These are phyloP conservation scores for Pelochelys cantorii DNA, from an alignment of 2,797 vertebrate genomes.

Conservation along the genomic window DNA sequence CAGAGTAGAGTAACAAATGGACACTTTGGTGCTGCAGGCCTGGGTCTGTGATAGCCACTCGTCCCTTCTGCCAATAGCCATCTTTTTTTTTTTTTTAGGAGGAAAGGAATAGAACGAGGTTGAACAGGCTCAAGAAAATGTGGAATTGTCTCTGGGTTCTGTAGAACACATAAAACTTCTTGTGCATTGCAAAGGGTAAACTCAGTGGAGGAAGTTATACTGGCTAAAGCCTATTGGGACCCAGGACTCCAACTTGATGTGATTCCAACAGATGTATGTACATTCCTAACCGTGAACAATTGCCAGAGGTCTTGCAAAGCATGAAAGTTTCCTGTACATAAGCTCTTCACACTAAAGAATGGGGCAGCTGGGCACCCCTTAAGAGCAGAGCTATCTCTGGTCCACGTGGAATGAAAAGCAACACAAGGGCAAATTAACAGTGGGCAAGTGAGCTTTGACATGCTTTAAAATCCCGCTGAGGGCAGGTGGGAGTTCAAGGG, in stretches of 20 bases:
- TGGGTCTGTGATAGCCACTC: not conserved
- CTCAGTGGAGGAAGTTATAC: constrained; percentile 63
- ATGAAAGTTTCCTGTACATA: constrained; percentile 9
- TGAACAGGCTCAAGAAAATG: not conserved
- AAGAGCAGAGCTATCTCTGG: not conserved
- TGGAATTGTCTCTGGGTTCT: not conserved
- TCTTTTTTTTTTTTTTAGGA: not conserved
- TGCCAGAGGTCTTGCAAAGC: constrained; percentile 31
- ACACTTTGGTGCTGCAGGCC: not conserved
- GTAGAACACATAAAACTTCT: not conserved
- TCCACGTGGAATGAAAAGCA: constrained; percentile 20
- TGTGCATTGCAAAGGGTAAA: constrained; percentile 54
- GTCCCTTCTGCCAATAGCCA: not conserved
- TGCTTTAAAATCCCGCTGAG: not conserved
- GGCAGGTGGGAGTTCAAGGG: not conserved
- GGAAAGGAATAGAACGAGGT: not conserved
- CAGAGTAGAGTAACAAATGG: not conserved
- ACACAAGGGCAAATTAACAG: not conserved
- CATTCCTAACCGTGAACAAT: not conserved
- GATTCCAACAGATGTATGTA: constrained; percentile 4
- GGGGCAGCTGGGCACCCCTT: not conserved
- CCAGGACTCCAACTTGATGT: constrained; percentile 42
- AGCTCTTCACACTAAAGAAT: not conserved
- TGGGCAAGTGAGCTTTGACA: not conserved
- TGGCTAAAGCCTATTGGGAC: constrained; percentile 12